phyloP scores from a whole-genome alignment of 2,113 vertebrate species.

The Spermophilus dauricus region DNA sequence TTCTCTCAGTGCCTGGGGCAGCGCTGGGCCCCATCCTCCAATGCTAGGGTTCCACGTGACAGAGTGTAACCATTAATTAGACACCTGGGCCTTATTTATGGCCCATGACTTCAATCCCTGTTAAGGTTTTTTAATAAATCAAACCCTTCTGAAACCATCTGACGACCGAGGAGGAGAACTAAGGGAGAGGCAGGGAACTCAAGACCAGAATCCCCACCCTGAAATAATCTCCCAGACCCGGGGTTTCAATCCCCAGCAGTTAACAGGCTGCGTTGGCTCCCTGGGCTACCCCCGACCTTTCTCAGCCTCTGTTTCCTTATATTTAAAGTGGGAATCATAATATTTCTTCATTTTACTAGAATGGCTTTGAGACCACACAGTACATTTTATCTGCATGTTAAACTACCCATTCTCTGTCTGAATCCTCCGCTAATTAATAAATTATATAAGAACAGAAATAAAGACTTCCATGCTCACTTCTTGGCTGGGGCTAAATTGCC shows the following conservation, averaged over 20 bases:
- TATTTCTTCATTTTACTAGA: background rate
- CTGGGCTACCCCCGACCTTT: background rate
- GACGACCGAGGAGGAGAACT: background rate
- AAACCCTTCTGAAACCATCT: conserved; percentile 31
- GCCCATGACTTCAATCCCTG: background rate
- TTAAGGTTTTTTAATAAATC: conserved; percentile 39
- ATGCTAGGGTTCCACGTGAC: background rate
- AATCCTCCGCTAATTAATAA: background rate
- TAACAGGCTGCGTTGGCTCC: background rate
- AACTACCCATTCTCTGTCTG: background rate
- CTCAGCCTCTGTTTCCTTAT: background rate
- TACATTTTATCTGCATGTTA: background rate
- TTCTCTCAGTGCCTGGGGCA: background rate
- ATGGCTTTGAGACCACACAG: background rate
- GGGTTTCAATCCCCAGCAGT: background rate
- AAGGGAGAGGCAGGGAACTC: background rate
- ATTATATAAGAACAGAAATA: background rate
- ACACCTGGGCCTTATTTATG: conserved; percentile 26
- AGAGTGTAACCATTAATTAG: conserved; percentile 6
- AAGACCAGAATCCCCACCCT: background rate
- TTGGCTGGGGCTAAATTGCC: background rate
- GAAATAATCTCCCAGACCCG: background rate
- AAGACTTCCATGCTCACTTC: background rate
- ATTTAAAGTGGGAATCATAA: background rate
- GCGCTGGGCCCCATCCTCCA: background rate